Base-by-base conservation (phyloP, 1,140 invertebrate species). In the Scaptomyza montana region DNA sequence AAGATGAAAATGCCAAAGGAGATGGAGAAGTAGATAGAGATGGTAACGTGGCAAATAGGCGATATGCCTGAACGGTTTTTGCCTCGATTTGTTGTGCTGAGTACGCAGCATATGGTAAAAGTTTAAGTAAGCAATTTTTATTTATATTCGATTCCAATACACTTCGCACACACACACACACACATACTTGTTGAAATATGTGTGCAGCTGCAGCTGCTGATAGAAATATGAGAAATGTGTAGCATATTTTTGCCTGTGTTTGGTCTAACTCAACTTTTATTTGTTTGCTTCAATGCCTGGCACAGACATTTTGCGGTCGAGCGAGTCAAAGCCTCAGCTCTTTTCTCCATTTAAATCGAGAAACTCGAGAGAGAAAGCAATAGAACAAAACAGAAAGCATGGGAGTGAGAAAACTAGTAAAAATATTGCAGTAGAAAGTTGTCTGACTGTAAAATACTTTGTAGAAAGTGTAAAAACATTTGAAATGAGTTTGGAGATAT, bases 61-160 rank as follows among this genome's bases (percentile, higher is more conserved):
- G 81, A 74, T 79, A 85, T 85, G 80, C 80, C 82, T 86, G 74
- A 72, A 72, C 63, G 77, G 69, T 81, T 85, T 70, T 85, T 81
- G 78, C 69, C 56, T 46, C 57, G 63, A 62, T 66, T 72, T 65
- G 62, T 51, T 50, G 55, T 84, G 76, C 80, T 79, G 80, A 85
- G 67, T 72, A 68, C 75, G 81, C 80, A 87, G 74, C 82, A 85
- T 81, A 87, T 85, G 81, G 81, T 78, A 77, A 85, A 85, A 85
- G 82, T 85, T 85, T 81, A 81, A 85, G 81, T 81, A 85, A 85
- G 81, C 81, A 85, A 87, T 85, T 81, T 85, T 85, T 86, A 78
- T 87, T 87, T 79, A 73, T 85, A 70, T 77, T 77, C 66, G 74
- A 80, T 62, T 77, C 61, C 71, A 59, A 72, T 74, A 78, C 62